Conservation (phyloP, 2,113 vertebrate species). For the Hydropotes inermis region DNA sequence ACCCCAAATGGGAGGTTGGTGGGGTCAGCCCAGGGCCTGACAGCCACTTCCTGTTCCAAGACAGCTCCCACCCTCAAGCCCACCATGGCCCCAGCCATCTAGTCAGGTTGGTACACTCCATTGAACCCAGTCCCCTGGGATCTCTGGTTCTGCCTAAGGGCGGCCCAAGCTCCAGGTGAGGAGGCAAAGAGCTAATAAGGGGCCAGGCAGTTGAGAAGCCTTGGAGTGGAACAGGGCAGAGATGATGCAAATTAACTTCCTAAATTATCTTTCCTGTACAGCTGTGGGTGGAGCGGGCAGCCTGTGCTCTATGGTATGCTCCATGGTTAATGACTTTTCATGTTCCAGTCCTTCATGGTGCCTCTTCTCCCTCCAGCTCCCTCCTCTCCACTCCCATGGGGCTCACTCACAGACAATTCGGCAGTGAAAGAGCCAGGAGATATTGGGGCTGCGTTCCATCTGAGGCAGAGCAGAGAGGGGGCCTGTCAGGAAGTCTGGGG, state of each 20-base stretch:
- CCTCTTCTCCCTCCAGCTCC: neutral
- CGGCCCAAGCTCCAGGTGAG: slow-evolving; percentile 33
- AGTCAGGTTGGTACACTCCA: neutral
- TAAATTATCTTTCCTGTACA: slow-evolving; percentile 73
- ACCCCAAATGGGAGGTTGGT: neutral
- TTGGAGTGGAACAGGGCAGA: slow-evolving; percentile 60
- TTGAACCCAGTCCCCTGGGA: slow-evolving; percentile 10
- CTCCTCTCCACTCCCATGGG: neutral
- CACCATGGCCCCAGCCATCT: neutral
- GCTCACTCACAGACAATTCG: slow-evolving; percentile 93
- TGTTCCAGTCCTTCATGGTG: neutral
- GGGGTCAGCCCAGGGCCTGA: slow-evolving; percentile 7
- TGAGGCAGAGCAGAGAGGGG: slow-evolving; percentile 57
- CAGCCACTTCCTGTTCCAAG: neutral
- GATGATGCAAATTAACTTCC: slow-evolving; percentile 68
- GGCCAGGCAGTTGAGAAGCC: slow-evolving; percentile 45
- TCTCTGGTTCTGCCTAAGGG: neutral
- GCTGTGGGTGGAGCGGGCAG: neutral
- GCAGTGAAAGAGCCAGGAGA: slow-evolving; percentile 97
- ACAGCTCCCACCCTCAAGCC: neutral
- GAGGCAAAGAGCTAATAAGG: neutral
- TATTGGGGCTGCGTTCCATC: slow-evolving; percentile 99
- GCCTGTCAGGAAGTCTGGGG: neutral
- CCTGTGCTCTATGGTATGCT: neutral
- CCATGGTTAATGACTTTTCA: neutral